Percentiles rank a stretch among this genome's conserved stretches.
phyloP scores from a whole-genome alignment of 2,888 invertebrate genomes.

The Slavum lentiscoides region DNA sequence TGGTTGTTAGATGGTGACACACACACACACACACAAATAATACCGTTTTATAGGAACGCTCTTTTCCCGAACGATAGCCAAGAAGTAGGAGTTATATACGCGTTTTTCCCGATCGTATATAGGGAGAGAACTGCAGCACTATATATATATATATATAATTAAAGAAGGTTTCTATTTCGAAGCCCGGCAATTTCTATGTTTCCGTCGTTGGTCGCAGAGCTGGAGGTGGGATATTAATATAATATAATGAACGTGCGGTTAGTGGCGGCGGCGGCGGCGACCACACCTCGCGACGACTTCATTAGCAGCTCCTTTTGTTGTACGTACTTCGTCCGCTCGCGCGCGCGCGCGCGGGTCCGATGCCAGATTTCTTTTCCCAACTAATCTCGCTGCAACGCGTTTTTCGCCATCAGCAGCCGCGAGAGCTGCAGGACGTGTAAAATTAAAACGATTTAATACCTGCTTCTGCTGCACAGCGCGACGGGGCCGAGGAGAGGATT shows the following conservation, averaged over 20 bases:
- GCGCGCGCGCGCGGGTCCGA: not conserved
- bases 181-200: constrained; percentile 11
- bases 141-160: too few relatives aligned
- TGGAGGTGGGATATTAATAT: constrained; percentile 18
- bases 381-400: constrained; percentile 35
- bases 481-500: too few relatives aligned
- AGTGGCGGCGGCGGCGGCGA: not conserved
- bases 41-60: too few relatives aligned
- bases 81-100: too few relatives aligned
- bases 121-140: too few relatives aligned
- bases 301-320: constrained; percentile 8
- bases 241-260: constrained; percentile 16
- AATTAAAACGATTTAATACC: too few relatives aligned
- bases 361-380: constrained; percentile 51
- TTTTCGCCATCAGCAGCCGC: not conserved
- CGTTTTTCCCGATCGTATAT: too few relatives aligned
- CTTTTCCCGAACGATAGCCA: too few relatives aligned
- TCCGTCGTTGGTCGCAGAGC: not conserved
- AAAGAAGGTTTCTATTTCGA: constrained; percentile 38
- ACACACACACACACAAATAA: too few relatives aligned
- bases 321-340: not conserved
- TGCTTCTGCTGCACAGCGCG: too few relatives aligned
- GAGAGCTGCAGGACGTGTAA: too few relatives aligned
- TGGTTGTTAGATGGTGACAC: too few relatives aligned
- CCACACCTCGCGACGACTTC: constrained; percentile 45